Base-by-base conservation (phyloP, 2,113 vertebrate genomes). In the Petrocephalus microphthalmus region DNA sequence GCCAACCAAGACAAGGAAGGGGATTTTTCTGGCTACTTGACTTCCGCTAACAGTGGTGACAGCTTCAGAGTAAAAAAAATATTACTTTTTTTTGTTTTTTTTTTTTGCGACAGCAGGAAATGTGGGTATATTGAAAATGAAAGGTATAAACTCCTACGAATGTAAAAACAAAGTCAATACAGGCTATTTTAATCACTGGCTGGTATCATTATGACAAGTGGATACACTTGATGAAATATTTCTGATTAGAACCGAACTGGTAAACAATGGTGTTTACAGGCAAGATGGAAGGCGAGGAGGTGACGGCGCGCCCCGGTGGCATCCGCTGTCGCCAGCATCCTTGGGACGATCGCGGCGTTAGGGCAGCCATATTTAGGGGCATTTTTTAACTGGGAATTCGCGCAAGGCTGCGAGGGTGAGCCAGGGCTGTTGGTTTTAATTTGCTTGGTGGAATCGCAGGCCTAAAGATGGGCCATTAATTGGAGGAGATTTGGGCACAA, bases 391-490 rank as follows among this genome's bases (percentile, higher is more conserved):
- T 45, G 7, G 7, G 4, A 60, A 37, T 54, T 25, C 37, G 37
- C 19, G 7, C 84, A 56, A 33, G 15, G 52, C 29, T 57, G 85
- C 8, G 29, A 57, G 85, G 29, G 85, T 45, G 54, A 33, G 56
- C 85, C 54, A 86, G 85, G 85, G 54, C 85, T 45, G 17, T 86
- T 60, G 53, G 56, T 86, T 86, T 86, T 86, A 86, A 86, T 86
- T 86, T 78, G 64, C 64, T 81, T 88, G 49, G 67, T 81, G 51
- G 87, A 81, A 81, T 81, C 87, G 52, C 51, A 82, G 71, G 51
- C 87, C 67, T 81, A 88, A 81, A 81, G 87, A 81, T 88, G 87
- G 67, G 25, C 87, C 67, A 78, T 53, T 54, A 81, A 81, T 81
- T 81, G 60, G 51, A 81, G 33, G 29, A 87, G 60, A 87, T 78